Conservation (phyloP, 2,888 invertebrate species). For the Nemapogon koenigi region DNA sequence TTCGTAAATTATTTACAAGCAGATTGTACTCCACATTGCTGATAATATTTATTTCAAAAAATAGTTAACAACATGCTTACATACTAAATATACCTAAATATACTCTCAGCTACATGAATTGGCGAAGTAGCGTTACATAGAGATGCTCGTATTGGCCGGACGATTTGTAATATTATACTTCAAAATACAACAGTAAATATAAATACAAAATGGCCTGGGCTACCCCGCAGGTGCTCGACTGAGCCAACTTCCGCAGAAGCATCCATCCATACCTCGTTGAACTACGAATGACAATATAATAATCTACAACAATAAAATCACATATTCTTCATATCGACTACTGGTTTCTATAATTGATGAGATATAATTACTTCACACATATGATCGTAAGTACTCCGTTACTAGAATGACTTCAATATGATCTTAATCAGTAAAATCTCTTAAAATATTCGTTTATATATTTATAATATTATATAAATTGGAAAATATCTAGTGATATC, state of each 20-base stretch:
- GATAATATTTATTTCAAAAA: conserved; percentile 17
- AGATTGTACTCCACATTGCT: conserved; percentile 50
- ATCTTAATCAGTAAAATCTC: conserved; percentile 41
- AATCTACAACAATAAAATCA: conserved; percentile 60
- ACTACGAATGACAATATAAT: no score
- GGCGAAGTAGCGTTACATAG: conserved; percentile 21
- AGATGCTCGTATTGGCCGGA: conserved; percentile 57
- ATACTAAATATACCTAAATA: conserved; percentile 2
- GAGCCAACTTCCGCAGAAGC: no score
- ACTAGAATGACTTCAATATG: conserved; percentile 33
- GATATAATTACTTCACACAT: conserved; percentile 14
- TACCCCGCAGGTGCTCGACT: no score
- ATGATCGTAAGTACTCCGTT: conserved; percentile 49
- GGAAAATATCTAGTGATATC: no score
- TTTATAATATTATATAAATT: no score
- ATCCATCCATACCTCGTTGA: no score
- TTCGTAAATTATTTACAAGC: conserved; percentile 16
- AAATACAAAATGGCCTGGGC: no score
- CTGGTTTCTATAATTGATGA: conserved; percentile 30
- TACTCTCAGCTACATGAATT: neutral
- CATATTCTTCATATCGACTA: conserved; percentile 47
- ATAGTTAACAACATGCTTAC: conserved; percentile 6
- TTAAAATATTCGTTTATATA: conserved; percentile 46
- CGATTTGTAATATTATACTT: no score
- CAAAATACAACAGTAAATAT: no score